These are phyloP conservation scores for Amia ocellicauda DNA, from an alignment of 2,113 vertebrate genomes.

Conservation along the genomic window DNA sequence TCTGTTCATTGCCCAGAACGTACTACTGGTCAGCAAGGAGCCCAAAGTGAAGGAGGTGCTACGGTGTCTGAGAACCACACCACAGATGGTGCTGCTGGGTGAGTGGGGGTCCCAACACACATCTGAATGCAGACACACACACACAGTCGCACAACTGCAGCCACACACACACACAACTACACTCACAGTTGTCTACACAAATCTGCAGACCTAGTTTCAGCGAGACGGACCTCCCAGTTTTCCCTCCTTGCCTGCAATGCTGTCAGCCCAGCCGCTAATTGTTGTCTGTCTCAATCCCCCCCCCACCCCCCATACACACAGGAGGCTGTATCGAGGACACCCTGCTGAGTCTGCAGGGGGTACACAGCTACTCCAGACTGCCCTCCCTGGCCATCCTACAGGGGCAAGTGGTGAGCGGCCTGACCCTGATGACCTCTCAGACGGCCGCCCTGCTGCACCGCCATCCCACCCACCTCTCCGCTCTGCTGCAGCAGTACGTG, in stretches of 20 bases:
- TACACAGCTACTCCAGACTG: conserved; percentile 75
- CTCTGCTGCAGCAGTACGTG: conserved; percentile 76
- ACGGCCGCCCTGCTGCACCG: conserved; percentile 69
- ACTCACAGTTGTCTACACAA: no score
- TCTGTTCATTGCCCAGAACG: conserved; percentile 74
- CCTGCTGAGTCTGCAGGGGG: conserved; percentile 77
- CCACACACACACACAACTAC: no score
- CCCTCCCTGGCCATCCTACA: conserved; percentile 60
- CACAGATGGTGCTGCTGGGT: conserved; percentile 81
- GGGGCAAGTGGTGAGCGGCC: conserved; percentile 69
- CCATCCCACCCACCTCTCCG: conserved; percentile 59
- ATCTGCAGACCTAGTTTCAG: no score
- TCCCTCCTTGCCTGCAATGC: no score
- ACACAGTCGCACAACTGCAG: neutral
- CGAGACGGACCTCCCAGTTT: no score
- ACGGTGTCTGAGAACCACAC: conserved; percentile 57
- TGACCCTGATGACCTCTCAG: conserved; percentile 63
- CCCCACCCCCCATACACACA: no score
- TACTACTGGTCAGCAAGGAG: conserved; percentile 80
- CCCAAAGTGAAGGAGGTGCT: conserved; percentile 81
- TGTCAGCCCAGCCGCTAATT: no score
- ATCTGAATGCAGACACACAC: neutral
- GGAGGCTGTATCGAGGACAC: conserved; percentile 81
- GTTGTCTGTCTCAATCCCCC: no score
- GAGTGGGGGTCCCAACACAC: conserved; percentile 14